Base-by-base conservation (phyloP, 2,797 vertebrate genomes). In the Botia kubotai region DNA sequence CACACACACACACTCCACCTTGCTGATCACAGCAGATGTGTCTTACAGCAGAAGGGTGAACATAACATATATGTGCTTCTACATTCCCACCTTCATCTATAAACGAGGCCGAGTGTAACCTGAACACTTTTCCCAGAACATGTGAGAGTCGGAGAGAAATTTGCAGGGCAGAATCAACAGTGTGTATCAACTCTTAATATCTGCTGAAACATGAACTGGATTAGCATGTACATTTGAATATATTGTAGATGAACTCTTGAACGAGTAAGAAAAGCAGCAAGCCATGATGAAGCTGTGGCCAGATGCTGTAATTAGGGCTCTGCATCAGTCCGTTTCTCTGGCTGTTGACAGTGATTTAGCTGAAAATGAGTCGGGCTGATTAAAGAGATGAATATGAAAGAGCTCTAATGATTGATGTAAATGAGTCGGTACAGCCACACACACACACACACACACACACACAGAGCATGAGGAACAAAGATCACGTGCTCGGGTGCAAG, bases 41-140 rank as follows among this genome's bases (percentile, higher is more conserved):
- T 65, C 63, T 50, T 66, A 55, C 53, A 80, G 70, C 84, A 87
- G 81, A 86, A 85, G 68, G 79, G 82, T 83, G 67, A 77, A 83
- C 36, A 84, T 71, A 72, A 80, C 58, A 80, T 72, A n/a, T 82
- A 77, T 83, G 36, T 39, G 33, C 4, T 48, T 53, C 23, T 36
- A 39, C 26, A 48, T 69, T 52, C 12, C 62, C 43, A 4, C 6
- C 36, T 43, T 68, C 62, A 65, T 65, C 50, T n/a, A 76, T 67
- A 55, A n/a, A n/a, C n/a, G n/a, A n/a, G n/a, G n/a, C n/a, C n/a
- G n/a, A n/a, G n/a, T n/a, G n/a, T n/a, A n/a, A n/a, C n/a, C n/a
- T n/a, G n/a, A n/a, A n/a, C n/a, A n/a, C n/a, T n/a, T n/a, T n/a
- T n/a, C n/a, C n/a, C n/a, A n/a, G n/a, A n/a, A n/a, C n/a, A n/a